Evolutionary conservation across 2,888 invertebrate species (phyloP).

Genomic region (Rhamnusium bicolor): DNA sequence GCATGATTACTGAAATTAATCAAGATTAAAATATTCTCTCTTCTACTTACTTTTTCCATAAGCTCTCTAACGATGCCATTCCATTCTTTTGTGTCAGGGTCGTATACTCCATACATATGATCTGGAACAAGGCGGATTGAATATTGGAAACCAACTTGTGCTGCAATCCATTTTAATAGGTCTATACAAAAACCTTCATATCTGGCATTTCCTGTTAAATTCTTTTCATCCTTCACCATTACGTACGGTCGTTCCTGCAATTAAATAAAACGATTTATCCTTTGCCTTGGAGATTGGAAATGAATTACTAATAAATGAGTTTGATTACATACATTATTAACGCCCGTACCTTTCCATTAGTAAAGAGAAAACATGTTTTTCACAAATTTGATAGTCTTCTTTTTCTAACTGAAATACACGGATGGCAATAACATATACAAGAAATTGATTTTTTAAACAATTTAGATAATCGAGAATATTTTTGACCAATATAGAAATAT

Average conservation of each 20-base stretch:
- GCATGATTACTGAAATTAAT: not conserved
- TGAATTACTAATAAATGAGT: conserved; percentile 16
- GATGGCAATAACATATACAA: too few species aligned
- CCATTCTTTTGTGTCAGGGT: conserved; percentile 91
- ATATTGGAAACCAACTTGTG: conserved; percentile 91
- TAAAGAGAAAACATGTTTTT: not conserved
- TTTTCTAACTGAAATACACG: not conserved
- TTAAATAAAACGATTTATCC: conserved; percentile 39
- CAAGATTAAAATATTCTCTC: not conserved
- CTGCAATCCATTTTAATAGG: conserved; percentile 86
- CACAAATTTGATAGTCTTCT: not conserved
- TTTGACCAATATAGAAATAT: too few species aligned
- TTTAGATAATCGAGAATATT: too few species aligned
- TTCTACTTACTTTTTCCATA: conserved; percentile 83
- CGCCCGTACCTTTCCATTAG: not conserved
- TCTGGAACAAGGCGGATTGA: conserved; percentile 88
- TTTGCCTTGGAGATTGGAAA: conserved; percentile 1
- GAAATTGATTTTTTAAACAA: too few species aligned
- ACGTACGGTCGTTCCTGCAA: conserved; percentile 91
- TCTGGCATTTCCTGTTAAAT: conserved; percentile 88
- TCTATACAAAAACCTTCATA: conserved; percentile 96
- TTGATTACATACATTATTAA: conserved; percentile 1
- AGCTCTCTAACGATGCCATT: conserved; percentile 91
- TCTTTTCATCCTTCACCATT: conserved; percentile 89
- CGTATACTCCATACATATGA: conserved; percentile 90